Evolutionary conservation across 2,113 vertebrate genomes (phyloP).

Genomic region (Andinoacara biseriatus): DNA sequence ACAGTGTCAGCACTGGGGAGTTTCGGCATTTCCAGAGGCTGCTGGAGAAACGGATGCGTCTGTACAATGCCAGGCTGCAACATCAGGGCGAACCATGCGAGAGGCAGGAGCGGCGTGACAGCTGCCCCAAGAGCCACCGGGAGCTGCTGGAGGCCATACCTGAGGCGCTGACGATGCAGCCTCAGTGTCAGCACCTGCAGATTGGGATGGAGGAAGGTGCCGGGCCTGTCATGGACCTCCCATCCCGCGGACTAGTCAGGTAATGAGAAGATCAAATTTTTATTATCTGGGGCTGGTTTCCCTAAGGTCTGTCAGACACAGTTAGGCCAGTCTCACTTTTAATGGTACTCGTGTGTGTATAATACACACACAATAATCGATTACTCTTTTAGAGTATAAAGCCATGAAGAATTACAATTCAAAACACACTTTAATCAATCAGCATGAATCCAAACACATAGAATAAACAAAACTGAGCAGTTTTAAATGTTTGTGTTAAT

Average conservation of each 20-base stretch:
- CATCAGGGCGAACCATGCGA: conserved; percentile 76
- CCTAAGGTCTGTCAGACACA: background rate
- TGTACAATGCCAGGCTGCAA: conserved; percentile 76
- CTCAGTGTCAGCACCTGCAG: conserved; percentile 62
- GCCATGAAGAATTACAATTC: too few species aligned
- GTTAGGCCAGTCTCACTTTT: background rate
- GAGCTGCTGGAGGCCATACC: conserved; percentile 84
- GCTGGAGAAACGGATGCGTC: conserved; percentile 80
- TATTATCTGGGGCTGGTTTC: background rate
- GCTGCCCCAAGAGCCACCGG: conserved; percentile 79
- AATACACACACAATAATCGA: background rate
- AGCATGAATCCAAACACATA: accelerated
- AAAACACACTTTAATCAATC: too few species aligned
- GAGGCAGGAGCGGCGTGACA: conserved; percentile 76
- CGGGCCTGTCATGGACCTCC: conserved; percentile 41
- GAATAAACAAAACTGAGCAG: background rate
- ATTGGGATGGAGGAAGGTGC: conserved; percentile 48
- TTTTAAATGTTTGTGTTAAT: background rate
- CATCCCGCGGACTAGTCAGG: conserved; percentile 71
- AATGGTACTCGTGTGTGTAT: background rate
- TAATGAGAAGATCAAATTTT: background rate
- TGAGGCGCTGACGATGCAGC: conserved; percentile 75
- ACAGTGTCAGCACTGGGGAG: conserved; percentile 79
- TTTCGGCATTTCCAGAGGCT: conserved; percentile 82
- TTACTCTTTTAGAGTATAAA: too few species aligned